Percentiles rank a stretch among this genome's conserved stretches.
These are phyloP conservation scores for Philantomba maxwellii DNA, from an alignment of 2,113 vertebrate genomes.

Conservation along the genomic window DNA sequence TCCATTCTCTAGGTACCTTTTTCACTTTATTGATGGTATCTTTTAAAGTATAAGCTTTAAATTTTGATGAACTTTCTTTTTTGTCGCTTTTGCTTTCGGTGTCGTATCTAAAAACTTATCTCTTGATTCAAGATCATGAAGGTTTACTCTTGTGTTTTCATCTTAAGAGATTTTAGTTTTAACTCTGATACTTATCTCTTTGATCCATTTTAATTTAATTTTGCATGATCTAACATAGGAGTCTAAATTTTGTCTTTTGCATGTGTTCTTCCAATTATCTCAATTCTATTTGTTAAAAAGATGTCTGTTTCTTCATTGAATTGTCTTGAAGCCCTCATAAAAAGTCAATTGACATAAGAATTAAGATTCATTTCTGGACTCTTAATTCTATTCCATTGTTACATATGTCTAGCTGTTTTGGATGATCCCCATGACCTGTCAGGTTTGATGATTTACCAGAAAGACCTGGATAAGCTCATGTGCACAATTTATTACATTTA, in stretches of 20 bases:
- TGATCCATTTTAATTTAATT: background rate
- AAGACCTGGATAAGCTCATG: background rate
- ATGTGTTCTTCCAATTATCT: background rate
- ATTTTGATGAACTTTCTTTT: background rate
- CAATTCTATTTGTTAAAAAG: background rate
- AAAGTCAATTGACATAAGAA: background rate
- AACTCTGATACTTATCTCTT: background rate
- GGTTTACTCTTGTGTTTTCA: background rate
- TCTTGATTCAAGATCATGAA: background rate
- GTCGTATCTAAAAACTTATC: background rate
- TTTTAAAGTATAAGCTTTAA: background rate
- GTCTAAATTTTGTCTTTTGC: background rate
- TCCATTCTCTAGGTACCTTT: background rate
- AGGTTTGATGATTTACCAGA: background rate
- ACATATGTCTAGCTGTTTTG: background rate
- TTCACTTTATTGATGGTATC: background rate
- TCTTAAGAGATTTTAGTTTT: background rate
- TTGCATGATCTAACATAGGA: background rate
- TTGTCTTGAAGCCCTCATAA: background rate
- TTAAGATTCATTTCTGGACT: background rate
- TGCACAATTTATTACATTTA: background rate
- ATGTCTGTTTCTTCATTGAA: background rate
- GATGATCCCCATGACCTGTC: background rate
- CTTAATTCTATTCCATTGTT: background rate
- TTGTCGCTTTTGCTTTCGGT: rapidly evolving